A percentile compares a stretch with the other conserved stretches of the same genome.
Evolutionary conservation across 2,113 vertebrate species (phyloP).

Genomic region (Micronisus gabar): DNA sequence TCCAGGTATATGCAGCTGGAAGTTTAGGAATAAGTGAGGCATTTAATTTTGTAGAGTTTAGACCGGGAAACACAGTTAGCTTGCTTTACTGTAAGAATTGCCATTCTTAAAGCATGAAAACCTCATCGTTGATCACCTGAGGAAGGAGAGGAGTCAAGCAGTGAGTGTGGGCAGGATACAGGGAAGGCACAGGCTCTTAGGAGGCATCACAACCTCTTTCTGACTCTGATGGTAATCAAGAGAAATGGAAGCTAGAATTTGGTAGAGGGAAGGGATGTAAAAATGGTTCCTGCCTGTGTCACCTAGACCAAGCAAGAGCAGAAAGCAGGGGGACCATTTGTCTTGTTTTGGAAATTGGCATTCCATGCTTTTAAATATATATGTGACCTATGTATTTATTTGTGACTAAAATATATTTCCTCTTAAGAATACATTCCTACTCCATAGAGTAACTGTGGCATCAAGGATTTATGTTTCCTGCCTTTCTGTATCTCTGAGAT

Average conservation of each 20-base stretch:
- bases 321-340: not conserved
- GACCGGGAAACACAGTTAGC: accelerated
- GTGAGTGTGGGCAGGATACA: not conserved
- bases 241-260: not conserved
- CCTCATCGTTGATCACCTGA: not conserved
- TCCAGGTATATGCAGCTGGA: not conserved
- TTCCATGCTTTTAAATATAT: not conserved
- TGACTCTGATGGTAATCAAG: not conserved
- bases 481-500: not conserved
- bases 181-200: not conserved
- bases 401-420: not conserved
- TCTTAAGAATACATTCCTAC: not conserved
- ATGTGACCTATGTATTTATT: not conserved
- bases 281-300: not conserved
- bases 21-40: not conserved
- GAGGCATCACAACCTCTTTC: not conserved
- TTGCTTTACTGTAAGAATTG: not conserved
- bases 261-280: not conserved
- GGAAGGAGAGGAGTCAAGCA: not conserved
- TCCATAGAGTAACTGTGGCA: not conserved
- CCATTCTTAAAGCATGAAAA: not conserved
- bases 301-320: not conserved
- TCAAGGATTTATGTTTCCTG: not conserved
- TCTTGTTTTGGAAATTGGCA: not conserved
- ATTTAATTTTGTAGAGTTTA: not conserved